These are phyloP conservation scores for Emmelina monodactyla DNA, from an alignment of 2,888 invertebrate genomes.

Conservation along the genomic window DNA sequence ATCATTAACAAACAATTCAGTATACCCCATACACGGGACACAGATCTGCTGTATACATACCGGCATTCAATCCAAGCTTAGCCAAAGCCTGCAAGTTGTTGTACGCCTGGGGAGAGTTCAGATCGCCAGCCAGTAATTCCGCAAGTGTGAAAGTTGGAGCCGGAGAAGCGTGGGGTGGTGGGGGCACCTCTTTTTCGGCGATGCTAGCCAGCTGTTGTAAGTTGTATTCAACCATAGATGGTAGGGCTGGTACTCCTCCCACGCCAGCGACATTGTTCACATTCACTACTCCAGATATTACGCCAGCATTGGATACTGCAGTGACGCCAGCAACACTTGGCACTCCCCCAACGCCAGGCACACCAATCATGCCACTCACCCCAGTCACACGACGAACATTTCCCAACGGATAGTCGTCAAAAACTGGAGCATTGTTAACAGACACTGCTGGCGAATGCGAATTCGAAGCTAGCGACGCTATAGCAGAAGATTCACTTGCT, in stretches of 20 bases:
- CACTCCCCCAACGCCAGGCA: constrained; percentile 23
- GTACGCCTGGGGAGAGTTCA: constrained; percentile 76
- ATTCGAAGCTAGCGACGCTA: constrained; percentile 45
- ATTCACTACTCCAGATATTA: constrained; percentile 31
- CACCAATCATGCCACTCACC: constrained; percentile 31
- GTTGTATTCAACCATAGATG: constrained; percentile 87
- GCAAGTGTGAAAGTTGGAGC: constrained; percentile 77
- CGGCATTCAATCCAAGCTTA: constrained; percentile 79
- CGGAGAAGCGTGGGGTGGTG: constrained; percentile 61
- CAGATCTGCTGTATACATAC: constrained; percentile 39
- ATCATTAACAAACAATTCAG: constrained; percentile 5
- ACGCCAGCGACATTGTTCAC: constrained; percentile 32
- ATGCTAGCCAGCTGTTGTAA: constrained; percentile 83
- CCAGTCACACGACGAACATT: constrained; percentile 57
- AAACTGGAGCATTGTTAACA: constrained; percentile 75
- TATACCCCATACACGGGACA: background rate
- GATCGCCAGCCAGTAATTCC: constrained; percentile 78
- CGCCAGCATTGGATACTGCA: constrained; percentile 23
- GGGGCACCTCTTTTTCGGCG: constrained; percentile 72
- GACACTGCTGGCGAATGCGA: constrained; percentile 57
- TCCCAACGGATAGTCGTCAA: constrained; percentile 72
- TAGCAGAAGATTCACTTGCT: constrained; percentile 50
- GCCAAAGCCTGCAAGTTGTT: constrained; percentile 91
- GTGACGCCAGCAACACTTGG: constrained; percentile 24
- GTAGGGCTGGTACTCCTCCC: constrained; percentile 41